Conservation (phyloP, 2,113 vertebrate genomes). For the Myiopsitta monachus region DNA sequence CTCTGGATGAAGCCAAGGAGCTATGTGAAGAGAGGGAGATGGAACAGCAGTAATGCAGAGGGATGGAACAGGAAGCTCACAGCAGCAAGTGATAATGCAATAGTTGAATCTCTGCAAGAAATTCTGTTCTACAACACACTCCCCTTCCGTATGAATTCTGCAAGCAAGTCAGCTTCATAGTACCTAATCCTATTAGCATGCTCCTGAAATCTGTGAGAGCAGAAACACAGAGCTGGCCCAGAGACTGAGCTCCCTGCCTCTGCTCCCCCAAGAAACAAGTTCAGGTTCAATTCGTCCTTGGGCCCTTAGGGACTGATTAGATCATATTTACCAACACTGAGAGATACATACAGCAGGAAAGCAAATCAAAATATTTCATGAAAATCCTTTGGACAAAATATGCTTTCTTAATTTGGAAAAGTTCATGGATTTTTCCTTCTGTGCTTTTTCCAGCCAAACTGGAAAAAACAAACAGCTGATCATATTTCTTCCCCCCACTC, state of each 20-base stretch:
- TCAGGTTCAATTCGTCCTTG: not conserved
- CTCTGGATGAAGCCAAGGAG: not conserved
- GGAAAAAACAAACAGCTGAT: not conserved
- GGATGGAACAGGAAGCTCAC: not conserved
- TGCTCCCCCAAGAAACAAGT: not conserved
- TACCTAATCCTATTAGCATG: slow-evolving; percentile 40
- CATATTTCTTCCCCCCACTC: not conserved
- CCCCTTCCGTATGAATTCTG: not conserved
- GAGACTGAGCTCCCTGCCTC: not conserved
- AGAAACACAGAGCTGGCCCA: not conserved
- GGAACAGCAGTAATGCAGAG: not conserved
- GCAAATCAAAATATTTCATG: not conserved
- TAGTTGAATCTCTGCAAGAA: not conserved
- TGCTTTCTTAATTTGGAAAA: not conserved
- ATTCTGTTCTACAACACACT: not conserved
- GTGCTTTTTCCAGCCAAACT: not conserved
- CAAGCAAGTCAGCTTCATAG: slow-evolving; percentile 31
- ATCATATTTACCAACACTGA: not conserved
- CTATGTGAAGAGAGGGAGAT: not conserved
- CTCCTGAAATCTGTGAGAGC: slow-evolving; percentile 34
- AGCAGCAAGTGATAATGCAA: not conserved
- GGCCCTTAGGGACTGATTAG: not conserved
- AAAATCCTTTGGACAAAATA: not conserved
- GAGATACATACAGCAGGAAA: accelerated
- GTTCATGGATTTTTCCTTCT: not conserved